Base-by-base conservation (phyloP, 1,140 invertebrate genomes). In the Pomacea maculata region DNA sequence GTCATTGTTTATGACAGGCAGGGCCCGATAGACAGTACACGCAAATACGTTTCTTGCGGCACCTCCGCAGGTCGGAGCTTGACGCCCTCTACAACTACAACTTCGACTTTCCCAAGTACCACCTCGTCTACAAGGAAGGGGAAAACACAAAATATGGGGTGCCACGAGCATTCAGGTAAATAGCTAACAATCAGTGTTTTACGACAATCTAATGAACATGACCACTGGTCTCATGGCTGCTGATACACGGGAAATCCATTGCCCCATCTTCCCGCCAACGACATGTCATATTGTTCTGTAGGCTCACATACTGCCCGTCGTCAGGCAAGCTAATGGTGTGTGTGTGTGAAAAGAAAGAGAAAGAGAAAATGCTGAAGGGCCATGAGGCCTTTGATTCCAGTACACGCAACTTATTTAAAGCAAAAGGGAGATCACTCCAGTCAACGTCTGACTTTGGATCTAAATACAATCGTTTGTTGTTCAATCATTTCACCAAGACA, bases 101-200 rank as follows among this genome's bases (percentile, higher is more conserved):
- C 80, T 85, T 85, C 70, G 80, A 83, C 29, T 75, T 15, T 12
- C 84, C 86, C 4, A 87, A 84, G 52, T 86, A 86, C 77, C 83
- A 85, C 57, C 67, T 87, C 25, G 80, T 88, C 19, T 82, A 86
- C 68, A 86, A 87, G 80, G 52, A 84, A 11, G 73, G 80, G 7
- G 21, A 61, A 11, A 88, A 79, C 64, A 86, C 83, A 9, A 75
- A 73, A 12, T 76, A 80, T 64, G 82, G 76, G 0, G 82, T 81
- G 21, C 79, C 80, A 12, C 73, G 84, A 78, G 84, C 83, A 3
- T 88, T 82, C 78, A 84, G 83, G 83, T 84, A 1, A 55, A 78
- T 63, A 5, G 0, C 25, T 54, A 73, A 57, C 17, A 21, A 15
- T 25, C 1, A 15, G 17, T 10, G 10, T 52, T 5, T 1, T 45